These are phyloP conservation scores for Catharus bicknelli DNA, from an alignment of 2,113 vertebrate species.

Conservation along the genomic window DNA sequence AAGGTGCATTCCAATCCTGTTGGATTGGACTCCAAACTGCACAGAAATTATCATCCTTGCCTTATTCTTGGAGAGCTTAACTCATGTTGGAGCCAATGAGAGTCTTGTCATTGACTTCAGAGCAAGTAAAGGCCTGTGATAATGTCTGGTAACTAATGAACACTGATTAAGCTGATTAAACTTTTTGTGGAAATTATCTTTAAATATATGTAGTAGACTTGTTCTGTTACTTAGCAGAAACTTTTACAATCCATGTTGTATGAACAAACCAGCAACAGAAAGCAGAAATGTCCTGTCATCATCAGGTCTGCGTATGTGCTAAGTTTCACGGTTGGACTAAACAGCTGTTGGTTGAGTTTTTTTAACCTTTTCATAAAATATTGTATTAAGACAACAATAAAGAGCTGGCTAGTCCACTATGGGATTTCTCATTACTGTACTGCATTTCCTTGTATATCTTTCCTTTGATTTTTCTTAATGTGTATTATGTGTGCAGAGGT, in stretches of 20 bases:
- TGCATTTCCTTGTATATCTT: background rate
- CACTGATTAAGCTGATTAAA: constrained; percentile 28
- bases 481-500: background rate
- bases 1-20: constrained; percentile 25
- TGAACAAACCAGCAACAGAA: constrained; percentile 1
- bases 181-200: constrained; percentile 11
- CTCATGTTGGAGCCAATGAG: background rate
- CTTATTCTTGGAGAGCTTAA: constrained; percentile 57
- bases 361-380: constrained; percentile 2
- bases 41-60: constrained; percentile 40
- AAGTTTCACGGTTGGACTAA: background rate
- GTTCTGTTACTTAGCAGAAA: constrained; percentile 16
- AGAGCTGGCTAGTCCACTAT: constrained; percentile 12
- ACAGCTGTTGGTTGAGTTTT: background rate
- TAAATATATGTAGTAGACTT: constrained; percentile 2
- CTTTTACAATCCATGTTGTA: constrained; percentile 3
- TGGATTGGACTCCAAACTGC: background rate
- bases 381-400: constrained; percentile 27
- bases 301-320: background rate
- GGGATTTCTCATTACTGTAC: background rate
- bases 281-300: background rate
- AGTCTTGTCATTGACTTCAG: background rate
- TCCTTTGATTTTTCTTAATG: background rate
- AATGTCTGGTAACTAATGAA: constrained; percentile 29
- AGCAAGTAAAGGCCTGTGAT: constrained; percentile 8